phyloP scores from a whole-genome alignment of 2,888 invertebrate genomes.

The Nomada fabriciana region DNA sequence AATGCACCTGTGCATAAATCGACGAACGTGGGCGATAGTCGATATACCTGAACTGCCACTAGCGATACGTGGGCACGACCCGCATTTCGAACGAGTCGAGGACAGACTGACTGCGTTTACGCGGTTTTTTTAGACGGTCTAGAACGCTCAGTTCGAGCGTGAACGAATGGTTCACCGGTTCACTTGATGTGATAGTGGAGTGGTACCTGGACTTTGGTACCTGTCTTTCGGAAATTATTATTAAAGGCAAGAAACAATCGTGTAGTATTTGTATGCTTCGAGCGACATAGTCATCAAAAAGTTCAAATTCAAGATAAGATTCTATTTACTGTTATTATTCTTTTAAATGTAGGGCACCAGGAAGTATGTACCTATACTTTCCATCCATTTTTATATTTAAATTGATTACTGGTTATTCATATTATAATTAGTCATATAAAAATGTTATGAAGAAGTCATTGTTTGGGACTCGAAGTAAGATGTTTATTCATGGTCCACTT shows the following conservation, averaged over 20 bases:
- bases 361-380: too few relatives aligned
- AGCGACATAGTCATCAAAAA: too few relatives aligned
- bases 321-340: too few relatives aligned
- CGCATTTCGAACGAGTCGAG: conserved; percentile 67
- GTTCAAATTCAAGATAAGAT: too few relatives aligned
- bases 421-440: neutral
- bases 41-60: conserved; percentile 48
- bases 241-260: too few relatives aligned
- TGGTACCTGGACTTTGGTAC: neutral
- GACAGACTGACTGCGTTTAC: conserved; percentile 48
- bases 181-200: neutral
- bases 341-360: too few relatives aligned
- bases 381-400: too few relatives aligned
- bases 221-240: neutral
- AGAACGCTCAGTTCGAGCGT: conserved; percentile 1
- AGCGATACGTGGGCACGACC: conserved; percentile 67
- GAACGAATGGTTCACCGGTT: neutral
- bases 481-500: neutral
- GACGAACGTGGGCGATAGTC: conserved; percentile 52
- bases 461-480: neutral
- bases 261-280: too few relatives aligned
- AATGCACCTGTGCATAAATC: conserved; percentile 56
- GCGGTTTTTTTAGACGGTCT: conserved; percentile 8
- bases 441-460: neutral
- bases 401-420: neutral